These are phyloP conservation scores for Thaleichthys pacificus DNA, from an alignment of 2,797 vertebrate genomes.

Conservation along the genomic window DNA sequence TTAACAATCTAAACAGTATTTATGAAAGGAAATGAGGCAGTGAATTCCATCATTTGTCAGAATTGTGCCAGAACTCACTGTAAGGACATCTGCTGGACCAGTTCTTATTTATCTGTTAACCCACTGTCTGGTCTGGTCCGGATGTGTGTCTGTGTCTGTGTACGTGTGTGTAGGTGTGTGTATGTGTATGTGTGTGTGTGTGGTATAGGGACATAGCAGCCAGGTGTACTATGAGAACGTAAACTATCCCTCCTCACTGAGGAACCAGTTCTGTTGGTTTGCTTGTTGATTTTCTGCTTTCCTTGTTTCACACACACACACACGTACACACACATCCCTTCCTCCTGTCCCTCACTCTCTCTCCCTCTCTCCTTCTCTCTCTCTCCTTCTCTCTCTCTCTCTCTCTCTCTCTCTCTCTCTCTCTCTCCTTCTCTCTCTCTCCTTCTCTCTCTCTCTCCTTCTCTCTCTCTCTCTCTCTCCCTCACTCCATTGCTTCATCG, in stretches of 20 bases:
- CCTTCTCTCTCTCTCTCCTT: slow-evolving; percentile 4
- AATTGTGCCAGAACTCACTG: slow-evolving; percentile 15
- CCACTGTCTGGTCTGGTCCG: neutral
- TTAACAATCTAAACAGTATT: slow-evolving; percentile 50
- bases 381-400: slow-evolving; percentile 33
- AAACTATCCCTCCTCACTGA: slow-evolving; percentile 20
- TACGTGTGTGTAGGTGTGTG: neutral
- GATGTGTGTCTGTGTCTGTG: neutral
- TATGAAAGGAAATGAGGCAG: slow-evolving; percentile 50
- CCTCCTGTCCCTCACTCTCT: neutral
- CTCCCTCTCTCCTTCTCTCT: neutral
- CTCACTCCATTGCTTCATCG: slow-evolving; percentile 71
- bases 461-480: slow-evolving; percentile 38
- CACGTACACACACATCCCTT: neutral
- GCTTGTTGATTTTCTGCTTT: slow-evolving; percentile 57
- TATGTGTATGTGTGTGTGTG: neutral
- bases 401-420: neutral
- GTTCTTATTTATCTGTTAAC: slow-evolving; percentile 7
- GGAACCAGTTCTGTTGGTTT: slow-evolving; percentile 56
- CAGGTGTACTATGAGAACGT: slow-evolving; percentile 15
- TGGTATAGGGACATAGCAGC: neutral
- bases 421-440: neutral
- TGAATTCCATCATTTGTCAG: slow-evolving; percentile 32
- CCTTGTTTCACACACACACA: neutral
- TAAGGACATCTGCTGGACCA: slow-evolving; percentile 19